phyloP scores from a whole-genome alignment of 2,113 vertebrate species.

The Solea solea region DNA sequence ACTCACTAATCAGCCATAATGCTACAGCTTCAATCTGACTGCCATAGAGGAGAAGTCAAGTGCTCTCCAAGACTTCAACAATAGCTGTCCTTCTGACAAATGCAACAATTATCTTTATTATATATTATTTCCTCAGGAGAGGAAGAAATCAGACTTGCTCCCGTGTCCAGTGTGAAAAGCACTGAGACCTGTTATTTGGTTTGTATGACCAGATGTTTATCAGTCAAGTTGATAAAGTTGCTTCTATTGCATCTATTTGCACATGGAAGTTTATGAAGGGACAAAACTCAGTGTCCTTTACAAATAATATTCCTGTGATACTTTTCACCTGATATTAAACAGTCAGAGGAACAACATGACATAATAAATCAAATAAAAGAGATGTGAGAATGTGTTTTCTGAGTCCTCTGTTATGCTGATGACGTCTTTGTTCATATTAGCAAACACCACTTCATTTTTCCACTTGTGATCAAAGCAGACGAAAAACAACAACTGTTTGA shows the following conservation, averaged over 20 bases:
- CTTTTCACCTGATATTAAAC: too few species aligned
- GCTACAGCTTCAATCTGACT: slow-evolving; percentile 5
- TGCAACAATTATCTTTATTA: slow-evolving; percentile 5
- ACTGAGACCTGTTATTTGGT: slow-evolving; percentile 3
- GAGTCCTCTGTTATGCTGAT: too few species aligned
- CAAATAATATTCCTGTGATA: too few species aligned
- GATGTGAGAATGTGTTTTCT: too few species aligned
- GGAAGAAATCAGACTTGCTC: background rate
- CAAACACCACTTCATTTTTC: too few species aligned
- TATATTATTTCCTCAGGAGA: slow-evolving; percentile 11
- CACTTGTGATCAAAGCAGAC: too few species aligned
- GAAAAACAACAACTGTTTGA: too few species aligned
- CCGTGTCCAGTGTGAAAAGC: background rate
- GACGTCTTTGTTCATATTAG: too few species aligned
- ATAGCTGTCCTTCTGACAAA: background rate
- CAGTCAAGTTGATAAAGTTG: background rate
- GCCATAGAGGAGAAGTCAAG: slow-evolving; percentile 5
- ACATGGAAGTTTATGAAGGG: too few species aligned
- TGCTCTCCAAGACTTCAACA: slow-evolving; percentile 11
- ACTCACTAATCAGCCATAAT: slow-evolving; percentile 2
- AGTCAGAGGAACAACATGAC: too few species aligned
- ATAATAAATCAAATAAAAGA: too few species aligned
- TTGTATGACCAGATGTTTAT: background rate
- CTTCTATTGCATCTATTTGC: background rate
- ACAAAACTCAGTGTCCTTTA: too few species aligned